Conservation (phyloP, 2,888 invertebrate genomes). For the Eurytoma adleriae region DNA sequence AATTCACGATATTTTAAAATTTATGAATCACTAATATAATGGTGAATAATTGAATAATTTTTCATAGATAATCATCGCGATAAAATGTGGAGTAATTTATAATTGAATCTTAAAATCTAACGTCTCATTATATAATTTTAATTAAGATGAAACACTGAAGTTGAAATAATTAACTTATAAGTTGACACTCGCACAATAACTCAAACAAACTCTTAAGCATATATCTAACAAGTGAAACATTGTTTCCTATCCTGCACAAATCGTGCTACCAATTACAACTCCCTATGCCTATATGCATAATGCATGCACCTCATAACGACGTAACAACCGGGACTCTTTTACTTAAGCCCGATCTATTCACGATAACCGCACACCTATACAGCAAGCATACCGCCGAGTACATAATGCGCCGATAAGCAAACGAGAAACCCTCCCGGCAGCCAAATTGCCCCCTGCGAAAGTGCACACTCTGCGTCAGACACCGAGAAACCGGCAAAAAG, state of each 20-base stretch:
- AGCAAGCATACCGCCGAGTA: neutral
- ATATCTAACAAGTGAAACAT: too few relatives aligned
- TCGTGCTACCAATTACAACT: neutral
- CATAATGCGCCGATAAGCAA: neutral
- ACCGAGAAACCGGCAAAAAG: neutral
- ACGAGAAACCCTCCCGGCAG: neutral
- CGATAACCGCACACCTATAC: neutral
- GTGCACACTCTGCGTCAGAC: constrained; percentile 5
- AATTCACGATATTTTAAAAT: too few relatives aligned
- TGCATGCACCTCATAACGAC: neutral
- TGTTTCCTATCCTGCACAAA: neutral
- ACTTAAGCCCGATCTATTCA: neutral
- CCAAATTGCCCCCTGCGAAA: neutral
- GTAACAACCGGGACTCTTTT: neutral
- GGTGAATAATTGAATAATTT: too few relatives aligned
- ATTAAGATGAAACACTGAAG: too few relatives aligned
- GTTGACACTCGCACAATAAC: neutral
- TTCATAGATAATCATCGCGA: too few relatives aligned
- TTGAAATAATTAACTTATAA: neutral
- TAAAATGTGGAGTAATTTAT: too few relatives aligned
- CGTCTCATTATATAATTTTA: too few relatives aligned
- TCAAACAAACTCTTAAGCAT: too few relatives aligned
- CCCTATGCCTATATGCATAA: neutral
- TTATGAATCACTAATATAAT: too few relatives aligned
- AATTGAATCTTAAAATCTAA: too few relatives aligned